Evolutionary conservation across 2,888 invertebrate species (phyloP), one percentile per base, ranked within the genome.

Genomic region (Proisotoma minuta): DNA sequence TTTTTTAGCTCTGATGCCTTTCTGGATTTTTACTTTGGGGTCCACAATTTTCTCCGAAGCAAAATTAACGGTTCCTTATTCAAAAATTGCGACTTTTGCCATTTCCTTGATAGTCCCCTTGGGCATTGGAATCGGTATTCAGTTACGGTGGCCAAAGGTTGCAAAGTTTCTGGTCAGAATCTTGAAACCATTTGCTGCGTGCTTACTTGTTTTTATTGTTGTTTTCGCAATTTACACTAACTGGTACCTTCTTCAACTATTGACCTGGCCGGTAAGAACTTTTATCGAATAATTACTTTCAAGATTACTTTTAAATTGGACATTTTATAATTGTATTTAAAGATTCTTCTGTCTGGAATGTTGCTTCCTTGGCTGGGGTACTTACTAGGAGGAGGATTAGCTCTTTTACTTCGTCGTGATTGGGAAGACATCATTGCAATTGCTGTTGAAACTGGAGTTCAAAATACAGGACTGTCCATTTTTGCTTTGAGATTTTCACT

Each of bases 381-480:
- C 77, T 57, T 81, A 2, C 79, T 84, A 39, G 92, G 91, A 1
- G 87, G 85, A 76, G 48, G 82, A 8, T 74, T 84, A 0, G 86
- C 91, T 0, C 79, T 81, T 57, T 26, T 85, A 0, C 79, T 84
- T 15, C 80, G 82, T 26, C 89, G 88, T 76, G 81, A 84, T 3
- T 77, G 82, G 48, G 77, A 82, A 2, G 90, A 94, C 77, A 80
- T 85, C 2, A 79, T 91, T n/a, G 91, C 96, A 3, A 93, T 96
- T 75, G 87, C 91, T 52, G 87, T 96, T 53, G 96, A 96, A 81
- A 90, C 91, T 3, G 93, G 95, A 56, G 86, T 95, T 58, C 94
- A 95, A 79, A 96, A 96, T 79, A 93, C 94, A 0, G 94, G 93
- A 48, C 86, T 96, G 68, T 84, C 94, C 0, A 94, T 96, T 75